phyloP scores from a whole-genome alignment of 1,140 invertebrate genomes.

The Cheumatopsyche charites region DNA sequence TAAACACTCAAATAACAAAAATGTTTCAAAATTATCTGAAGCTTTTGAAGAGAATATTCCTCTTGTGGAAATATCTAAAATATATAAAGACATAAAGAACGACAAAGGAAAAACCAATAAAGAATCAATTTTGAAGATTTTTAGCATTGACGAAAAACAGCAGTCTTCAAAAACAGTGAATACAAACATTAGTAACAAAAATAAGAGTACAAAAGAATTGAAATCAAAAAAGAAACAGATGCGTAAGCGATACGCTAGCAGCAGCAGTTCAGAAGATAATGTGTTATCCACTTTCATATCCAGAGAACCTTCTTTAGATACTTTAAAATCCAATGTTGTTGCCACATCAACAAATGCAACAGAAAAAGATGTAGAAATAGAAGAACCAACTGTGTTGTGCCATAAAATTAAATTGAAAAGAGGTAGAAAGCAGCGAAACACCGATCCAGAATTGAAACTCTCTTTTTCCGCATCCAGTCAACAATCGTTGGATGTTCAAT shows the following conservation, averaged over 20 bases:
- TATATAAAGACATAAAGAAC: not conserved
- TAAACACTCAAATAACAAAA: not conserved
- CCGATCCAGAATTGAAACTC: no score
- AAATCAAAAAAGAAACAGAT: constrained; percentile 2
- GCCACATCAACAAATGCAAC: no score
- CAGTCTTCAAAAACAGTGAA: not conserved
- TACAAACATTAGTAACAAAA: not conserved
- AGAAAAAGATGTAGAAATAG: no score
- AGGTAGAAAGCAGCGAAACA: no score
- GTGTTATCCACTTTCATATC: constrained; percentile 3
- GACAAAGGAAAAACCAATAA: not conserved
- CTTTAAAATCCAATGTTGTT: not conserved
- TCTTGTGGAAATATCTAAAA: constrained; percentile 20
- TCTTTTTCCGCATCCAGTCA: no score
- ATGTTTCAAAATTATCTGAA: not conserved
- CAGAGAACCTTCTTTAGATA: not conserved
- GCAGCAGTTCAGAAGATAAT: constrained; percentile 22
- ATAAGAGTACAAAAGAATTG: not conserved
- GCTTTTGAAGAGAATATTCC: constrained; percentile 21
- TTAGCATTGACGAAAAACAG: not conserved
- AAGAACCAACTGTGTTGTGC: no score
- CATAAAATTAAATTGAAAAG: no score
- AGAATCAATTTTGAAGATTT: not conserved
- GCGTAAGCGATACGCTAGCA: constrained; percentile 5
- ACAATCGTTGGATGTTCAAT: no score